Evolutionary conservation across 1,140 invertebrate species (phyloP).

Genomic region (Dendrolimus kikuchii): DNA sequence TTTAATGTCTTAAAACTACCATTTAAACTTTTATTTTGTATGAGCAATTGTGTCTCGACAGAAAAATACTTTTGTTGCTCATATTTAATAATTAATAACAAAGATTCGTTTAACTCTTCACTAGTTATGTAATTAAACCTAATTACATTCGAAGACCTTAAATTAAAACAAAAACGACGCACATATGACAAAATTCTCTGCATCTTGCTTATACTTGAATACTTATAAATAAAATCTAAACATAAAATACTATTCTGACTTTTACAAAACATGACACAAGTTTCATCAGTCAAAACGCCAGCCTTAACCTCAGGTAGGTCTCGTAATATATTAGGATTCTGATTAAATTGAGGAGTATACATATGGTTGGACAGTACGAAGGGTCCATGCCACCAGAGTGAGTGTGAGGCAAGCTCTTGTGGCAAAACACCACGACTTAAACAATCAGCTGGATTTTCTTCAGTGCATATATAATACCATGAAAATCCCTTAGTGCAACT

Average conservation of each 20-base stretch:
- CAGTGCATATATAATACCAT: too few relatives aligned
- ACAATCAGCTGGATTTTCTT: background rate
- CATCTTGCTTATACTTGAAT: conserved; percentile 3
- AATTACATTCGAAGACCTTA: background rate
- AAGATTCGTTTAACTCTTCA: background rate
- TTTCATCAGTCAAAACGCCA: background rate
- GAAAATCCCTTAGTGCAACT: too few relatives aligned
- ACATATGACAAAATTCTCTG: conserved; percentile 3
- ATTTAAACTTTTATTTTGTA: too few relatives aligned
- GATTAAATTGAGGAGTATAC: background rate
- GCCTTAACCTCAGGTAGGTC: background rate
- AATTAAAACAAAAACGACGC: background rate
- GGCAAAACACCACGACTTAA: background rate
- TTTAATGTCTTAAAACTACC: too few relatives aligned
- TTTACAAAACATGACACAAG: conserved; percentile 2
- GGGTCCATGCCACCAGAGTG: conserved; percentile 1
- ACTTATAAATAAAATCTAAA: conserved; percentile 3
- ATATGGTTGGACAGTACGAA: background rate
- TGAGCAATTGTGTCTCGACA: background rate
- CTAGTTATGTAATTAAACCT: conserved; percentile 2
- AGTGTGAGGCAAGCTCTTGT: background rate
- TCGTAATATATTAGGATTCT: background rate
- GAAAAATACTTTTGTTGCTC: conserved; percentile 4
- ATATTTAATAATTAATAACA: conserved; percentile 6
- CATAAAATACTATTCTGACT: background rate